phyloP scores from a whole-genome alignment of 2,888 invertebrate genomes.

The Smittia sp. region DNA sequence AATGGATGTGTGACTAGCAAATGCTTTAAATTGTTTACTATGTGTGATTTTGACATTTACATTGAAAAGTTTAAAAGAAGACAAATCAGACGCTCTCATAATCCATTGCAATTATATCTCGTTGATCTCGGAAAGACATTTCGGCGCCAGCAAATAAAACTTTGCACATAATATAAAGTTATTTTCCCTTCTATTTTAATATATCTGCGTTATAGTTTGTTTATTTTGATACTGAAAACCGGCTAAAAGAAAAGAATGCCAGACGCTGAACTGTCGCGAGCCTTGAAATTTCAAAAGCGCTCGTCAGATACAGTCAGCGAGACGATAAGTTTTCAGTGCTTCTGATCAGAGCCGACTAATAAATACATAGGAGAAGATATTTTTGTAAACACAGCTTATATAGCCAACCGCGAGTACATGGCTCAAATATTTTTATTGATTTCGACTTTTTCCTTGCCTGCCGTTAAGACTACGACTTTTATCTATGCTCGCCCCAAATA shows the following conservation, averaged over 20 bases:
- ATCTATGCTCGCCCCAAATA: neutral
- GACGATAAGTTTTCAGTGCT: slow-evolving; percentile 11
- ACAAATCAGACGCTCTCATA: neutral
- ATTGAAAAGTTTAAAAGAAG: too few relatives aligned
- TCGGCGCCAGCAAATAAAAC: slow-evolving; percentile 36
- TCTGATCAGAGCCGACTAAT: neutral
- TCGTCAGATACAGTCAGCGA: neutral
- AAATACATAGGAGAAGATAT: neutral
- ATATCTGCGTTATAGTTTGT: slow-evolving; percentile 26
- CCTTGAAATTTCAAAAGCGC: neutral
- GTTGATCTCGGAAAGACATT: slow-evolving; percentile 38
- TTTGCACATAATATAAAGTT: slow-evolving; percentile 31
- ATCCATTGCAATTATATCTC: slow-evolving; percentile 18
- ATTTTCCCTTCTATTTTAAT: slow-evolving; percentile 18
- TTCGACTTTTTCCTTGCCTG: neutral
- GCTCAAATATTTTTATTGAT: neutral
- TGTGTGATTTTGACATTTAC: too few relatives aligned
- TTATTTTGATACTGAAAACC: slow-evolving; percentile 28
- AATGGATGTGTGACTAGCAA: neutral
- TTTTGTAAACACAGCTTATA: neutral
- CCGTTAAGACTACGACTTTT: neutral
- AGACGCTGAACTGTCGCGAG: neutral
- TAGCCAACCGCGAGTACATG: slow-evolving; percentile 4
- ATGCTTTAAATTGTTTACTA: too few relatives aligned
- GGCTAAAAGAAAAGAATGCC: slow-evolving; percentile 7